Conservation (phyloP, 2,888 invertebrate species). For the Thelaira solivaga region DNA sequence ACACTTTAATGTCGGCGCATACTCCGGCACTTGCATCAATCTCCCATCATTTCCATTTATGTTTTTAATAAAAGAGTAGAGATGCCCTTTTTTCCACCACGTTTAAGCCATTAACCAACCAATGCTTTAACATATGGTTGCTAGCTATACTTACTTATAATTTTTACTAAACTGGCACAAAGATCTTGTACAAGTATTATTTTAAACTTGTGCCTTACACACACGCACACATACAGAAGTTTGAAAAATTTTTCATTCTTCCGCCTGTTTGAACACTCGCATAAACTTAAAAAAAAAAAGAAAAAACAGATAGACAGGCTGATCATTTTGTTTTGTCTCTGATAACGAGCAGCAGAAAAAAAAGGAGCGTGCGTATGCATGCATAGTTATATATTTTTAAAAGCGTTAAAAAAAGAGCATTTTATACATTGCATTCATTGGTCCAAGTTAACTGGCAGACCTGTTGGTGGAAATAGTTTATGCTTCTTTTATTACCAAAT, state of each 20-base stretch:
- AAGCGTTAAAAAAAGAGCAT: slow-evolving; percentile 62
- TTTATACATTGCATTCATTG: slow-evolving; percentile 42
- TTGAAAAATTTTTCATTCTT: background rate
- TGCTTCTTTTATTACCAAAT: slow-evolving; percentile 65
- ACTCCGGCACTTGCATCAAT: slow-evolving; percentile 55
- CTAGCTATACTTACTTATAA: too few relatives aligned
- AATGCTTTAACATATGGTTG: slow-evolving; percentile 52
- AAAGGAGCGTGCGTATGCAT: slow-evolving; percentile 57
- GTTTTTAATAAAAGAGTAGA: slow-evolving; percentile 54
- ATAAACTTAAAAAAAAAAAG: too few relatives aligned
- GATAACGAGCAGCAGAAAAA: slow-evolving; percentile 57
- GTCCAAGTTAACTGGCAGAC: slow-evolving; percentile 29
- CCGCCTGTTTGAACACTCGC: too few relatives aligned
- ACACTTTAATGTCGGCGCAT: slow-evolving; percentile 61
- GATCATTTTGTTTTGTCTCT: slow-evolving; percentile 55
- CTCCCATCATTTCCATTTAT: slow-evolving; percentile 63
- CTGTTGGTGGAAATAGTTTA: slow-evolving; percentile 58
- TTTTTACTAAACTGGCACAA: slow-evolving; percentile 52
- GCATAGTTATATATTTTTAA: slow-evolving; percentile 57
- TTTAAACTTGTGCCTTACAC: slow-evolving; percentile 58
- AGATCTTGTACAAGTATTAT: slow-evolving; percentile 36
- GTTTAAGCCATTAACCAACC: slow-evolving; percentile 47
- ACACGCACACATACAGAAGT: slow-evolving; percentile 8
- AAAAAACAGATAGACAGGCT: slow-evolving; percentile 18
- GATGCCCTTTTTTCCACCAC: slow-evolving; percentile 55